These are phyloP conservation scores for Cosmorhoe ocellata DNA, from an alignment of 2,888 invertebrate species.

Conservation along the genomic window DNA sequence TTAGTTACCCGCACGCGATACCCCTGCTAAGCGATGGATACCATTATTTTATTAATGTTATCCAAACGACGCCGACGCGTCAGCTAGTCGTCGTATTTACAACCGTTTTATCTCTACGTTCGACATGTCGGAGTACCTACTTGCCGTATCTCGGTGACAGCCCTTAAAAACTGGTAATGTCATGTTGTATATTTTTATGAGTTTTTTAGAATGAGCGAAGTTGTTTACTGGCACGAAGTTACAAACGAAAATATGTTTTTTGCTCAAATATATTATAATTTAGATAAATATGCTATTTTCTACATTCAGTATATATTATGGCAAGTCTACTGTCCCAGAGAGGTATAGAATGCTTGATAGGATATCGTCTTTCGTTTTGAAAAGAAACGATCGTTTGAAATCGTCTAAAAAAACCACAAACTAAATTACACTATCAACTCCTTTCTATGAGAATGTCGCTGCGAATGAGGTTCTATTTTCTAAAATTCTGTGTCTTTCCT, in stretches of 20 bases:
- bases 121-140: constrained; percentile 1
- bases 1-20: no score
- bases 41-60: constrained; percentile 20
- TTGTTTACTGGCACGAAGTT: background rate
- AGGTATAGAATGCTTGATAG: no score
- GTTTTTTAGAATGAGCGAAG: constrained; percentile 6
- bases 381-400: no score
- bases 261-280: background rate
- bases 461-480: no score
- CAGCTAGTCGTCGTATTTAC: constrained; percentile 14
- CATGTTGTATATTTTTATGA: constrained; percentile 15
- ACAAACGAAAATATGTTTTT: background rate
- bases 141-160: constrained; percentile 15
- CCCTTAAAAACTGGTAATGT: constrained; percentile 15
- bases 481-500: no score
- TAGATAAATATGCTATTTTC: no score
- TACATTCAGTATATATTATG: no score
- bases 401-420: no score
- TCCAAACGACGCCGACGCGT: constrained; percentile 5
- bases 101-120: constrained; percentile 15
- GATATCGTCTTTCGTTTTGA: no score
- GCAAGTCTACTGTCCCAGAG: no score
- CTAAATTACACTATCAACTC: no score
- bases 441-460: no score
- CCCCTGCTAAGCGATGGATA: constrained; percentile 7